Evolutionary conservation across 1,140 invertebrate species (phyloP).

Genomic region (Drosophila micromelanica): DNA sequence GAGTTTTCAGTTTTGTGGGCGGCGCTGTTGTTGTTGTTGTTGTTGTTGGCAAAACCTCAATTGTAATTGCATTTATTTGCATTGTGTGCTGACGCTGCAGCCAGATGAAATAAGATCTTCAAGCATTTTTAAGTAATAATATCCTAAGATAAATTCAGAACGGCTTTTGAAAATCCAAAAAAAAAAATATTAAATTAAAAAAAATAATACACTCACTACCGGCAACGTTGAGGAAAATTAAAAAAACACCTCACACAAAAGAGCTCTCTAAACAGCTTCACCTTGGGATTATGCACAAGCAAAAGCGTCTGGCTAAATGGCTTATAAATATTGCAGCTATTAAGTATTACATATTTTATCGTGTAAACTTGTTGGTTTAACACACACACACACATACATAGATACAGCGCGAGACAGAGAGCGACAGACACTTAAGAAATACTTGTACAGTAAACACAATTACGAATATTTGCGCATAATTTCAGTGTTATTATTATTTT

Average conservation of each 20-base stretch:
- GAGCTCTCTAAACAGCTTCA: conserved; percentile 26
- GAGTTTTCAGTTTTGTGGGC: conserved; percentile 5
- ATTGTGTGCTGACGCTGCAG: conserved; percentile 15
- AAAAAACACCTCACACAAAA: neutral
- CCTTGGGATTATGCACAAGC: conserved; percentile 43
- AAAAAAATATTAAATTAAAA: too few relatives aligned
- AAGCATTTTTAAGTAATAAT: neutral
- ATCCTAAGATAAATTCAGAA: too few relatives aligned
- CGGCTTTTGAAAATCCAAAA: too few relatives aligned
- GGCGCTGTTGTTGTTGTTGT: conserved; percentile 26
- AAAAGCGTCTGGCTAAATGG: conserved; percentile 23
- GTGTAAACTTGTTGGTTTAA: conserved; percentile 29
- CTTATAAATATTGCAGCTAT: conserved; percentile 38
- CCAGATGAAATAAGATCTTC: neutral
- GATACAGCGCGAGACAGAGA: neutral
- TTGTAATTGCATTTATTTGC: conserved; percentile 60
- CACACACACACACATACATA: conserved; percentile 26
- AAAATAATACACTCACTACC: conserved; percentile 11
- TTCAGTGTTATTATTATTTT: conserved; percentile 35
- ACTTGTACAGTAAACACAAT: conserved; percentile 43
- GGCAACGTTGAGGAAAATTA: neutral
- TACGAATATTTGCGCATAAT: conserved; percentile 53
- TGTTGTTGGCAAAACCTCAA: conserved; percentile 36
- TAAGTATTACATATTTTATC: conserved; percentile 41
- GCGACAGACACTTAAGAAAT: conserved; percentile 25